Conservation (phyloP, 35 echinoderm and acorn worm species). For the Antedon bifida region DNA sequence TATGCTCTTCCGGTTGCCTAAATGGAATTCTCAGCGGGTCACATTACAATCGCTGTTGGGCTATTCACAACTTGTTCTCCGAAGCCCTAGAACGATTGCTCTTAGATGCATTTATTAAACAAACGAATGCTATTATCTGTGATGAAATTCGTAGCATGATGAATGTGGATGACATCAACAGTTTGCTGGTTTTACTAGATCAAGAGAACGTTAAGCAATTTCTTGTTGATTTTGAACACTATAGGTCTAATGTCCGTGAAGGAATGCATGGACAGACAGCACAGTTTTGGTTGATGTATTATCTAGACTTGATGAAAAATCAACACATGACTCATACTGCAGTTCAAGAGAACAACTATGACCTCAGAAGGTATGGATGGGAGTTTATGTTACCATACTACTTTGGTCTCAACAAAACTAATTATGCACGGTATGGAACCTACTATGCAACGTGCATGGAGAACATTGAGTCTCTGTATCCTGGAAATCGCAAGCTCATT, state of each 20-base stretch:
- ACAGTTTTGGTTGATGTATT: constrained; percentile 35
- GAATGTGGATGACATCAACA: background rate
- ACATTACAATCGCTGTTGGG: constrained; percentile 23
- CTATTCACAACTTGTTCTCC: constrained; percentile 23
- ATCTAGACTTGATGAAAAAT: constrained; percentile 26
- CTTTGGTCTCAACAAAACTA: constrained; percentile 31
- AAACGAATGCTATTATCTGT: background rate
- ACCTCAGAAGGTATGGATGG: constrained; percentile 26
- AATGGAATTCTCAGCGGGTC: constrained; percentile 18
- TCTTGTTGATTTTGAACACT: constrained; percentile 6
- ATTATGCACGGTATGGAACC: constrained; percentile 29
- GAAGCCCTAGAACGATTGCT: constrained; percentile 16
- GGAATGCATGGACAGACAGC: constrained; percentile 13
- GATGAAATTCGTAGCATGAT: background rate
- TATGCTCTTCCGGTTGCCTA: constrained; percentile 27
- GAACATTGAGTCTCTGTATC: constrained; percentile 26
- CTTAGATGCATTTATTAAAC: background rate
- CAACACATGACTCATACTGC: constrained; percentile 6
- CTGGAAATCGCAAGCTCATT: constrained; percentile 29
- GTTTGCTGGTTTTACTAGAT: background rate
- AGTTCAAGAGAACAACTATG: constrained; percentile 28
- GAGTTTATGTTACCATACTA: constrained; percentile 33
- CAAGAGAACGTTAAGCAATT: background rate
- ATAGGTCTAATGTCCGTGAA: constrained; percentile 9
- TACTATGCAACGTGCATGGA: constrained; percentile 33